Evolutionary conservation across 2,888 invertebrate species (phyloP).

Genomic region (Drosophila suboccidentalis): DNA sequence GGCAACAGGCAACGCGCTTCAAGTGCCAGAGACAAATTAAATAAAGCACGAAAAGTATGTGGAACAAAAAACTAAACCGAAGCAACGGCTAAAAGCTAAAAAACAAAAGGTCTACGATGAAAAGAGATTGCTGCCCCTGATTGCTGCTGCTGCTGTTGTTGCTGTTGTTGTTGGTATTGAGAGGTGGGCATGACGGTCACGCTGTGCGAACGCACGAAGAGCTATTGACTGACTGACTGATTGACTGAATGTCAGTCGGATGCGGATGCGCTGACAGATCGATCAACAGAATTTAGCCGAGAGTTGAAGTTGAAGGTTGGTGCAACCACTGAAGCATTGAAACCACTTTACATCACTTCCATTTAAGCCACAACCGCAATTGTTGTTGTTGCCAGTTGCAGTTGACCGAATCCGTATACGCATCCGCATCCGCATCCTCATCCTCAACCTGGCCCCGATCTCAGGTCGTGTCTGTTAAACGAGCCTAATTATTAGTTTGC

Average conservation of each 20-base stretch:
- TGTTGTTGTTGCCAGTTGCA: conserved; percentile 22
- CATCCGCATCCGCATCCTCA: not conserved
- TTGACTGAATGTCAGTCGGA: conserved; percentile 18
- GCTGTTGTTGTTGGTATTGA: conserved; percentile 41
- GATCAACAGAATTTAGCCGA: conserved; percentile 58
- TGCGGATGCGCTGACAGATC: conserved; percentile 72
- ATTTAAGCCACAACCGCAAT: conserved; percentile 4
- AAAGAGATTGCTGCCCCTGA: conserved; percentile 63
- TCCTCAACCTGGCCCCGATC: conserved; percentile 41
- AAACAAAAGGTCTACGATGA: conserved; percentile 64
- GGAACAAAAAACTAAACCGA: conserved; percentile 32
- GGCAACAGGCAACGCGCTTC: conserved; percentile 14
- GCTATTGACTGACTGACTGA: conserved; percentile 65
- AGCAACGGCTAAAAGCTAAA: conserved; percentile 36
- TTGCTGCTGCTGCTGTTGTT: conserved; percentile 46
- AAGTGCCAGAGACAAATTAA: conserved; percentile 72
- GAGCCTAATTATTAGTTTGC: conserved; percentile 84
- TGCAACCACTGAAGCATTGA: conserved; percentile 47
- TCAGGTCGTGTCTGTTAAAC: conserved; percentile 66
- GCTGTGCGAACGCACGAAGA: conserved; percentile 78
- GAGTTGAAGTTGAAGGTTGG: conserved; percentile 76
- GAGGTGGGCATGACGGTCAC: conserved; percentile 83
- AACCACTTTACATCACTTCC: conserved; percentile 16
- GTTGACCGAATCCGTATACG: not conserved
- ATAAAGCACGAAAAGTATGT: conserved; percentile 63